A percentile compares a stretch with the other conserved stretches of the same genome.
Evolutionary conservation across 2,113 vertebrate genomes (phyloP).

Genomic region (Sphaerodactylus townsendi): DNA sequence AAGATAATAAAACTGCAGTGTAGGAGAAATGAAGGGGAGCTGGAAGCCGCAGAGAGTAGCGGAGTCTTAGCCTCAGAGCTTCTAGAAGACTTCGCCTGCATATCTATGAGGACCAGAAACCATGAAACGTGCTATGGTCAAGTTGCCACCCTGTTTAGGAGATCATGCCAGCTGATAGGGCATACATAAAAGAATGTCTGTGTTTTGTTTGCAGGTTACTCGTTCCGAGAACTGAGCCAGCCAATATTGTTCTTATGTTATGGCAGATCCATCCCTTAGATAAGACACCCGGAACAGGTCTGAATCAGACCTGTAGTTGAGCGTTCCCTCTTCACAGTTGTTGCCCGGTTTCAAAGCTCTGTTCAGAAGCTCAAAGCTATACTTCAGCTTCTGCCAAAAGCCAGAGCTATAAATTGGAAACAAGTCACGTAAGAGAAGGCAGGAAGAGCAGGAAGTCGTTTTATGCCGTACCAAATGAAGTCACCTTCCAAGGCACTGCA

Average conservation of each 20-base stretch:
- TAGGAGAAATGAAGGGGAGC: background rate
- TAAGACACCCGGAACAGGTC: background rate
- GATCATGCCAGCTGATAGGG: background rate
- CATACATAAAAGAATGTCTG: background rate
- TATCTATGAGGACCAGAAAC: background rate
- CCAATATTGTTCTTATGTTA: background rate
- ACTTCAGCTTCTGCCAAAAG: background rate
- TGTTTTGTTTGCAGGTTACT: background rate
- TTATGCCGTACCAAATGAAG: background rate
- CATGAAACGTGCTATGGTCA: background rate
- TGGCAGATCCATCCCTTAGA: background rate
- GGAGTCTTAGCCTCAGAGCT: background rate
- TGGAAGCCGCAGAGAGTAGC: background rate
- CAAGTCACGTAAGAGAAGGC: background rate
- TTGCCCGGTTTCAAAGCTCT: background rate
- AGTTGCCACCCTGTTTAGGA: background rate
- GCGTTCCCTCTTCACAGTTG: background rate
- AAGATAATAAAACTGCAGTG: slow-evolving; percentile 30
- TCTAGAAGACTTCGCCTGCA: background rate
- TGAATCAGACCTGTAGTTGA: background rate
- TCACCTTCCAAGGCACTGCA: background rate
- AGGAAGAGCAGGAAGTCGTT: background rate
- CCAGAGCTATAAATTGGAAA: background rate
- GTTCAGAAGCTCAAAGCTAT: background rate
- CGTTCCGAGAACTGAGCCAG: background rate